Evolutionary conservation across 37 sponge, comb jelly and placozoan species (phyloP), one percentile per base, ranked within the genome.

Genomic region (Beroe forskalii): DNA sequence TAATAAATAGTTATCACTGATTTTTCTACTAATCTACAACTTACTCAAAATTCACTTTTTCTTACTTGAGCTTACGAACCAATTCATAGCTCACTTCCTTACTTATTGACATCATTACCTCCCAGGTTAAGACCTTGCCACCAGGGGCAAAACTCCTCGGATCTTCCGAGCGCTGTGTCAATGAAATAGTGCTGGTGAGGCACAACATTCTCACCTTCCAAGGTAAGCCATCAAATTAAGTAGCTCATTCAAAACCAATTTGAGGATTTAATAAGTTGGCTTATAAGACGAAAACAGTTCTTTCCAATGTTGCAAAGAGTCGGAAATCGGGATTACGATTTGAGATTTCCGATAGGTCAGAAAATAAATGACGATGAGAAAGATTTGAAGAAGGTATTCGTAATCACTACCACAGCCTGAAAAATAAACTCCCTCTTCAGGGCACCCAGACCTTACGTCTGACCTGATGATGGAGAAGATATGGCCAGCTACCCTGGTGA

Each of bases 381-480:
- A 55, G 60, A 55, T 55, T 55, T 55, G 60, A 55, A 55, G 9
- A 55, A 20, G 9, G 17, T 55, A 55, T 55, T 55, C 17, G 9
- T 55, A 55, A 55, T 55, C 60, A 55, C 14, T 55, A 20, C 17
- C 17, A 55, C 60, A 55, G 60, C 60, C 17, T 55, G 60, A 55
- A 17, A 9, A 55, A 55, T 55, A 55, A n/a, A n/a, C n/a, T n/a
- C n/a, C n/a, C n/a, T n/a, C n/a, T n/a, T n/a, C n/a, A n/a, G n/a
- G n/a, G n/a, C 66, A 63, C 25, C 66, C 66, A n/a, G 66, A 63
- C 66, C 66, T 63, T 20, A 63, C 66, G 3, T 30, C 75, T 12
- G 9, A 72, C 6, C 40, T 72, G 23, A 72, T 72, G 75, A 72
- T 72, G 75, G 75, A 72, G 6, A 72, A 72, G 75, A 72, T 72